Percentiles rank a stretch among this genome's conserved stretches.
Evolutionary conservation across 2,797 vertebrate genomes (phyloP).

Genomic region (Lepidocolaptes lacrymiger): DNA sequence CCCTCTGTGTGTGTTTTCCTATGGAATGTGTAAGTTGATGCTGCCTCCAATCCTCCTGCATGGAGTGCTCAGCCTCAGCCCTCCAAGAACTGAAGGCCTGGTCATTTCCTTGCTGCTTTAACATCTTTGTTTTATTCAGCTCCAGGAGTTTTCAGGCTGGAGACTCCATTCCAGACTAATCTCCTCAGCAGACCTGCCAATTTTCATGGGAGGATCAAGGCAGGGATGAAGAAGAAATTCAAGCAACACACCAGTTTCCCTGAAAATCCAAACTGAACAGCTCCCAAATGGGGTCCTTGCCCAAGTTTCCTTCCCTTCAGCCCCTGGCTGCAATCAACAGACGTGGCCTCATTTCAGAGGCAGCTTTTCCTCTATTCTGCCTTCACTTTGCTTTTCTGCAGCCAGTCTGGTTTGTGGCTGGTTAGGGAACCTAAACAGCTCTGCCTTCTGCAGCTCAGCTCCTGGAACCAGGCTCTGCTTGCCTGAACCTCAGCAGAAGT

Average conservation of each 20-base stretch:
- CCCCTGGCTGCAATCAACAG: neutral
- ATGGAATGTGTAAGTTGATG: accelerated
- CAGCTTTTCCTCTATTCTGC: neutral
- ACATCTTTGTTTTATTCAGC: neutral
- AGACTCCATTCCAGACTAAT: neutral
- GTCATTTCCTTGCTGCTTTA: neutral
- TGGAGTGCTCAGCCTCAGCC: neutral
- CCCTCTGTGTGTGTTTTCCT: neutral
- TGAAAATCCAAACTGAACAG: neutral
- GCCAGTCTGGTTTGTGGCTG: neutral
- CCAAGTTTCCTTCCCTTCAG: neutral
- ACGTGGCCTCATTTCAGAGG: neutral
- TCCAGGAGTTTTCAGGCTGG: neutral
- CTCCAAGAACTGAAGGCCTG: neutral
- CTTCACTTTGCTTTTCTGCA: neutral
- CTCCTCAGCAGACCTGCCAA: neutral
- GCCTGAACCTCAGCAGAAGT: neutral
- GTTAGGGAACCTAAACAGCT: neutral
- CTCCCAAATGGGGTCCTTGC: neutral
- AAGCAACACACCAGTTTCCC: neutral
- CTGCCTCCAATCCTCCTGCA: neutral
- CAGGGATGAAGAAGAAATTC: neutral
- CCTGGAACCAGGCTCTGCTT: neutral
- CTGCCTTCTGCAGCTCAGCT: neutral
- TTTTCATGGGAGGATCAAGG: neutral